Conservation (phyloP, 2,888 invertebrate species). For the Lasioglossum villosulum region DNA sequence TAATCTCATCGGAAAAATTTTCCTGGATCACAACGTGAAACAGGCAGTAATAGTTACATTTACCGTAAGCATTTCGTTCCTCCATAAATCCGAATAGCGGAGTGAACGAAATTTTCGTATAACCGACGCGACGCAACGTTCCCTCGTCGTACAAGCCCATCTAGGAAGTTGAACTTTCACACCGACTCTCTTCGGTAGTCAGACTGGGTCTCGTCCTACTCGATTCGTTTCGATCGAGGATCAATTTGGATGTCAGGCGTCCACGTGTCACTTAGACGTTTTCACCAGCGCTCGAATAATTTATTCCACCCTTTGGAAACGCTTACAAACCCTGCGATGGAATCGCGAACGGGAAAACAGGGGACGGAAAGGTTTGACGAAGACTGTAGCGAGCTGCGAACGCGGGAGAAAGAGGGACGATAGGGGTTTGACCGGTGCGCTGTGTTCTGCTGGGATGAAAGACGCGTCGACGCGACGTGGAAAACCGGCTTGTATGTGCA, state of each 20-base stretch:
- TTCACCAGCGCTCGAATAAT: slow-evolving; percentile 82
- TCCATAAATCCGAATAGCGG: not conserved
- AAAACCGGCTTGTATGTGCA: slow-evolving; percentile 55
- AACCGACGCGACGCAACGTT: not conserved
- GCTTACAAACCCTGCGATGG: slow-evolving; percentile 61
- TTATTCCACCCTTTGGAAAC: slow-evolving; percentile 76
- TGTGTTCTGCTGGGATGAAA: slow-evolving; percentile 67
- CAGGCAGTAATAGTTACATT: no score
- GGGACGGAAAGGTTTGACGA: slow-evolving; percentile 37
- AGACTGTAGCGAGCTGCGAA: not conserved
- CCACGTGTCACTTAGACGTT: slow-evolving; percentile 83
- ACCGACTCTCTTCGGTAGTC: slow-evolving; percentile 23
- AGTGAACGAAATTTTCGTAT: not conserved
- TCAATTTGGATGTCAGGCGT: slow-evolving; percentile 83
- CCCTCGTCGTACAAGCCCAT: slow-evolving; percentile 1
- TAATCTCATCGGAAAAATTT: no score
- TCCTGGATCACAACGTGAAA: no score
- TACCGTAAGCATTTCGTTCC: not conserved
- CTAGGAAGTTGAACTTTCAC: slow-evolving; percentile 31
- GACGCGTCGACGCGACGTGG: slow-evolving; percentile 79
- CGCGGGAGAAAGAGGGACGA: slow-evolving; percentile 8
- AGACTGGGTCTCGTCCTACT: slow-evolving; percentile 16
- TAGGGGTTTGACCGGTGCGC: slow-evolving; percentile 77
- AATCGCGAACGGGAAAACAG: slow-evolving; percentile 47
- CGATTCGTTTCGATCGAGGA: slow-evolving; percentile 77